Evolutionary conservation across 2,113 vertebrate species (phyloP).

Genomic region (Varanus komodoensis): DNA sequence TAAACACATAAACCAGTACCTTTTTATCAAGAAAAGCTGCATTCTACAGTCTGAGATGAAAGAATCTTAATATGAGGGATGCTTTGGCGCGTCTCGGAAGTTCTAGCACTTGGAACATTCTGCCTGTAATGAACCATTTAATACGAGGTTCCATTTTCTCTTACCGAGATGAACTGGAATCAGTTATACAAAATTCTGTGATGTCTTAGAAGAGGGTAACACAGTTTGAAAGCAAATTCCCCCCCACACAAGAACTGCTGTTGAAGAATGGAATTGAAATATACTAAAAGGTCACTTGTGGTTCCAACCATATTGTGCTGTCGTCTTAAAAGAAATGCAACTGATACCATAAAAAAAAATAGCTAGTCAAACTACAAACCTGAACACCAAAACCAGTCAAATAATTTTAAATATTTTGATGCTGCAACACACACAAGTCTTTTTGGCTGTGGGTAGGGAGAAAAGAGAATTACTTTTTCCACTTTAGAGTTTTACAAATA

Average conservation of each 20-base stretch:
- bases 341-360: constrained; percentile 70
- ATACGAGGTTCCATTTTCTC: constrained; percentile 29
- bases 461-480: constrained; percentile 4
- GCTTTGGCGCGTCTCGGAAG: constrained; percentile 69
- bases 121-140: constrained; percentile 45
- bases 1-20: constrained; percentile 71
- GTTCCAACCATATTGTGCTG: constrained; percentile 67
- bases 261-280: constrained; percentile 55
- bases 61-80: constrained; percentile 56
- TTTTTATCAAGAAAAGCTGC: constrained; percentile 68
- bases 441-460: background rate
- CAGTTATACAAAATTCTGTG: constrained; percentile 59
- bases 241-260: constrained; percentile 50
- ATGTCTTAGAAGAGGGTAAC: constrained; percentile 61
- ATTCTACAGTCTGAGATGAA: constrained; percentile 57
- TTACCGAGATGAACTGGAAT: constrained; percentile 69
- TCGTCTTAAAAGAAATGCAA: constrained; percentile 75
- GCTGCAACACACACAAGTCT: constrained; percentile 14
- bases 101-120: constrained; percentile 60
- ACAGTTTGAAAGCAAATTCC: constrained; percentile 69
- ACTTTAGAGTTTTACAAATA: constrained; percentile 5
- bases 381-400: constrained; percentile 69
- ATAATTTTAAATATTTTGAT: constrained; percentile 58
- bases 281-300: constrained; percentile 59
- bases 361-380: constrained; percentile 76